Percentiles rank a stretch among this genome's conserved stretches.
phyloP scores from a whole-genome alignment of 2,113 vertebrate genomes.

The Oncorhynchus masou region DNA sequence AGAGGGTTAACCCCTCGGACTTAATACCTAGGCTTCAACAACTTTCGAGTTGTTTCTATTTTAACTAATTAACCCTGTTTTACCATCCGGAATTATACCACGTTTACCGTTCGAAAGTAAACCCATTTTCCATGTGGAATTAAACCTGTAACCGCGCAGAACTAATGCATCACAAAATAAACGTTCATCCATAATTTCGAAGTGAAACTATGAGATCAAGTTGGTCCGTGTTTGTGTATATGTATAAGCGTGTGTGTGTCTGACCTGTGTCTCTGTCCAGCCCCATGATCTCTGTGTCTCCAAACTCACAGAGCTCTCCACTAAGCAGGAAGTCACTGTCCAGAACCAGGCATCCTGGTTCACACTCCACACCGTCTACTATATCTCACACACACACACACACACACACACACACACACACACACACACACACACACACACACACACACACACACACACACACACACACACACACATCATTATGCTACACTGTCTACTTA shows the following conservation, averaged over 20 bases:
- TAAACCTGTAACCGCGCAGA: too few species aligned
- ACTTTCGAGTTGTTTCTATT: too few species aligned
- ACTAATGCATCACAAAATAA: not conserved
- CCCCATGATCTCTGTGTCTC: conserved; percentile 59
- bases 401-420: conserved; percentile 27
- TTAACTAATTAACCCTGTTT: too few species aligned
- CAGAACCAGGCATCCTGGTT: conserved; percentile 56
- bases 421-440: too few species aligned
- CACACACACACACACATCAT: too few species aligned
- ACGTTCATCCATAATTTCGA: too few species aligned
- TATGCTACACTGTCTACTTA: too few species aligned
- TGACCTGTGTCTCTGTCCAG: conserved; percentile 60
- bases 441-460: too few species aligned
- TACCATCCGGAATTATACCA: rapidly evolving
- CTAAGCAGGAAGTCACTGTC: conserved; percentile 66
- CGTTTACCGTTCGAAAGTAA: rapidly evolving
- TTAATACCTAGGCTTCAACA: too few species aligned
- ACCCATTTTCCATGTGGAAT: too few species aligned
- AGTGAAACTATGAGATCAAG: not conserved
- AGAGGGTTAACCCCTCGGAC: too few species aligned
- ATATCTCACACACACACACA: conserved; percentile 31
- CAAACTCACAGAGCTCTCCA: conserved; percentile 61
- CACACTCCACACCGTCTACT: conserved; percentile 41
- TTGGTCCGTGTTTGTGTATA: not conserved
- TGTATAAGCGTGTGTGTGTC: not conserved